phyloP scores from a whole-genome alignment of 2,113 vertebrate genomes.

The Rhipidura dahli region DNA sequence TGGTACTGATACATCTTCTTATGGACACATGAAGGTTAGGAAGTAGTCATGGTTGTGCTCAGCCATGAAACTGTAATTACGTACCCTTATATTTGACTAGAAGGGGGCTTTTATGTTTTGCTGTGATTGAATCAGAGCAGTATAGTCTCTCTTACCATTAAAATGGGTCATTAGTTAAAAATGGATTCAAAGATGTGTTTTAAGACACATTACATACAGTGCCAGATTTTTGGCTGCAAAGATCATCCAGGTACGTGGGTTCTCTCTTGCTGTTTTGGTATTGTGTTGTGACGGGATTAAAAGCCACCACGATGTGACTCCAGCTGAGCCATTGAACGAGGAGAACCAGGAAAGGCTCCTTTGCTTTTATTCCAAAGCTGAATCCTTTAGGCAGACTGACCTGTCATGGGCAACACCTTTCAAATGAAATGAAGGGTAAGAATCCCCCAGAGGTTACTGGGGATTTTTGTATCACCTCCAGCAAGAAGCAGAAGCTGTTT shows the following conservation, averaged over 20 bases:
- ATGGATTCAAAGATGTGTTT: background rate
- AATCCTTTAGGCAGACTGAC: background rate
- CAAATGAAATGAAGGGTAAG: background rate
- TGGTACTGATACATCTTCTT: background rate
- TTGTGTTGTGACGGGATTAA: background rate
- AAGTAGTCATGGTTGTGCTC: background rate
- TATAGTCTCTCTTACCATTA: background rate
- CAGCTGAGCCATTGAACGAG: background rate
- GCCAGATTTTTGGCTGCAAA: background rate
- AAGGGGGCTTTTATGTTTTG: background rate
- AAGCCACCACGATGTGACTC: accelerated
- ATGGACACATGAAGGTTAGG: background rate
- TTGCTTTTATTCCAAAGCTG: background rate
- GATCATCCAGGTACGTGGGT: background rate
- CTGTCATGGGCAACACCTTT: background rate
- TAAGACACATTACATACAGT: background rate
- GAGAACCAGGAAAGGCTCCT: background rate
- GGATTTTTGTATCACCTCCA: background rate
- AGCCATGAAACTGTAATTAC: accelerated
- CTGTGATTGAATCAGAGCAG: background rate
- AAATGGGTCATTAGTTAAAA: background rate
- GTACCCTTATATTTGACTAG: background rate
- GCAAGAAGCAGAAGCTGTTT: background rate
- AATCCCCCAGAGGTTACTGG: background rate
- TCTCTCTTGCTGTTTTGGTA: background rate